Base-by-base conservation (phyloP, 2,888 invertebrate genomes). In the Ectobius pallidus region DNA sequence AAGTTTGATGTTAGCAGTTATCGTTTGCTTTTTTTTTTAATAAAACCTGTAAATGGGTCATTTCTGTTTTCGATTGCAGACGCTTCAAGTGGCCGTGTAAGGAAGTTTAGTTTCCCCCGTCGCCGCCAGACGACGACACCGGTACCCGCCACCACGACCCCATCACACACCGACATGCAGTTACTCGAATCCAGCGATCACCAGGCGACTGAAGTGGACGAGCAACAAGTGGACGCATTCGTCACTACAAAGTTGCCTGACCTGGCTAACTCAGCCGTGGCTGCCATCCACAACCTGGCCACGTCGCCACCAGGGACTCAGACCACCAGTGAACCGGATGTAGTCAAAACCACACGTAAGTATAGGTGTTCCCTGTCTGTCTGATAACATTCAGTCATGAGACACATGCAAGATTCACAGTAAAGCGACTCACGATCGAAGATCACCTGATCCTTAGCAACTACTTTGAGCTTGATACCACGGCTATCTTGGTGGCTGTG, bases 261-360 rank as follows among this genome's bases (percentile, higher is more conserved):
- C 69, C 74, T 80, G 42, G 80, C 80, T 16, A 78, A 80, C 71
- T 77, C 78, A n/a, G 79, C 79, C 55, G 79, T 80, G 42, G 79
- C 77, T 14, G 78, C 79, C 73, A 77, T 80, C 74, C 77, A 80
- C 74, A 76, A 79, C 61, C 73, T 81, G 61, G 78, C 79, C 20
- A 80, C 81, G 4, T 76, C 73, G n/a, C 77, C 76, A 18, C 73
- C 67, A 68, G 27, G 25, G 2, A 6, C 14, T 16, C 63, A 63
- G 25, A 3, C 52, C 2, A 1, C 22, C 16, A 14, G 22, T 25
- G n/a, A n/a, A 4, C 22, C 22, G 0, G 63, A 63, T 3, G 46
- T 18, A 9, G 9, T 27, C 18, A 46, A 25, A 18, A 65, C 14
- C 16, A 46, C 27, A 65, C 22, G 65, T 65, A 65, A 65, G 65